These are phyloP conservation scores for Eremobia ochroleuca DNA, from an alignment of 2,888 invertebrate genomes.

Conservation along the genomic window DNA sequence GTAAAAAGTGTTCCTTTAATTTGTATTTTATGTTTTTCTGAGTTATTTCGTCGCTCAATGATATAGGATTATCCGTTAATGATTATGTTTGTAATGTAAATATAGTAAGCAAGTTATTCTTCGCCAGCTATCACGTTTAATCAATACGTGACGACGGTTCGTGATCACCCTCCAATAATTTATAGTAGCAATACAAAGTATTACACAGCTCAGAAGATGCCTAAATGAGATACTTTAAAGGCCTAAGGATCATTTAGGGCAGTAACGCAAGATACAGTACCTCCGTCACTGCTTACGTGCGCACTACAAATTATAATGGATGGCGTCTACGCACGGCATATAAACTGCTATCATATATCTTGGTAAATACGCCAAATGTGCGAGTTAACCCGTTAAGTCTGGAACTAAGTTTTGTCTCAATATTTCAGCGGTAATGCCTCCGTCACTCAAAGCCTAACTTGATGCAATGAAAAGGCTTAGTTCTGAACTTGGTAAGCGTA, in stretches of 20 bases:
- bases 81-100: background rate
- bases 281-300: slow-evolving; percentile 23
- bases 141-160: slow-evolving; percentile 14
- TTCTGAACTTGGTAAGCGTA: slow-evolving; percentile 12
- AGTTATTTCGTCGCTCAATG: no score
- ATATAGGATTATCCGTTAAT: no score
- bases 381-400: slow-evolving; percentile 31
- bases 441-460: slow-evolving; percentile 12
- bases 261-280: slow-evolving; percentile 27
- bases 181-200: slow-evolving; percentile 37
- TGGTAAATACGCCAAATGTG: slow-evolving; percentile 49
- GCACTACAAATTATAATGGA: slow-evolving; percentile 50
- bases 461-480: slow-evolving; percentile 20
- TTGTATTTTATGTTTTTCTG: no score
- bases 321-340: slow-evolving; percentile 34
- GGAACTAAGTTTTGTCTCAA: slow-evolving; percentile 29
- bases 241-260: slow-evolving; percentile 23
- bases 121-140: background rate
- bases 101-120: background rate
- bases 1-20: no score
- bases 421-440: slow-evolving; percentile 8
- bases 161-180: slow-evolving; percentile 26
- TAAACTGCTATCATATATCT: slow-evolving; percentile 52
- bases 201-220: slow-evolving; percentile 37
- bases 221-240: slow-evolving; percentile 45